These are phyloP conservation scores for Microplitis deprimator DNA, from an alignment of 2,888 invertebrate genomes.

Conservation along the genomic window DNA sequence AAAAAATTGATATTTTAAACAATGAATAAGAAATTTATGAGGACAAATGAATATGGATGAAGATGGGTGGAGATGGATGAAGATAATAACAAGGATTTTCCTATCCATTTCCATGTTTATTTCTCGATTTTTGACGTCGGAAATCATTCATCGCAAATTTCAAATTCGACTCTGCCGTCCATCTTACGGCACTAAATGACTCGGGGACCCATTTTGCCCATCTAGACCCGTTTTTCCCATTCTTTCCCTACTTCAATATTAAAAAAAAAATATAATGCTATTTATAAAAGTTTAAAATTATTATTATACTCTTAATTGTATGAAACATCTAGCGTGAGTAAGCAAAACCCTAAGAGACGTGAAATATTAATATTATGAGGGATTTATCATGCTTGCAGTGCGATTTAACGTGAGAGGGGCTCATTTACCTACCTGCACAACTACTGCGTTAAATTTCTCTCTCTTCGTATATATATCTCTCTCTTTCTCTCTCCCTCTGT, in stretches of 20 bases:
- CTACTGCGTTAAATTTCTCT: constrained; percentile 21
- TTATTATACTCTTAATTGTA: constrained; percentile 29
- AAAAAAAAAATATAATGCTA: neutral
- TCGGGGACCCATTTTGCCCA: too few species aligned
- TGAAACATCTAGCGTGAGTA: constrained; percentile 23
- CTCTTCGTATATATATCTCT: neutral
- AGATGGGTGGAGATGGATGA: too few species aligned
- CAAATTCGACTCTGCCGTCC: too few species aligned
- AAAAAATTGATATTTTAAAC: too few species aligned
- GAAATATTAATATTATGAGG: constrained; percentile 39
- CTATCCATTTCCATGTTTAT: too few species aligned
- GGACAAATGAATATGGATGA: too few species aligned
- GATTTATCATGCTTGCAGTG: constrained; percentile 40
- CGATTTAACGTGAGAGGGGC: constrained; percentile 36
- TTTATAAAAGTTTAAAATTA: neutral
- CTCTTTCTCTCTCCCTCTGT: neutral
- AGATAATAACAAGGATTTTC: too few species aligned
- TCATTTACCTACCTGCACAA: constrained; percentile 30
- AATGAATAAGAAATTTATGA: too few species aligned
- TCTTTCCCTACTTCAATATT: neutral
- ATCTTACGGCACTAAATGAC: too few species aligned
- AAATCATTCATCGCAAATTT: too few species aligned
- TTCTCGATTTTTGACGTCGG: too few species aligned
- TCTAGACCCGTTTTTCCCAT: too few species aligned
- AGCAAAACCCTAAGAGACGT: constrained; percentile 27